Conservation (phyloP, 2,888 invertebrate species). For the Archips crataeganus region DNA sequence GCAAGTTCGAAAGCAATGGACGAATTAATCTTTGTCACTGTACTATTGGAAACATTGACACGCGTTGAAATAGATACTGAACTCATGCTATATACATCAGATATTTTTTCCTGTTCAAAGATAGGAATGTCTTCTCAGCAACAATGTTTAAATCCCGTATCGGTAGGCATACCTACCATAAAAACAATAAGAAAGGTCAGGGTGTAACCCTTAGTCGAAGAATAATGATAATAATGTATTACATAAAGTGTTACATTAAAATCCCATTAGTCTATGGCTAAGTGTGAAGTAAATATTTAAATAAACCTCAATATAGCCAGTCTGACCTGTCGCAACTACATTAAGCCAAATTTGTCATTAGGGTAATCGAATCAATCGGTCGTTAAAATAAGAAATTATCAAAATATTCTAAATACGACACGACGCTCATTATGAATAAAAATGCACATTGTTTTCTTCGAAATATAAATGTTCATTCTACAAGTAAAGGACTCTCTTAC, state of each 20-base stretch:
- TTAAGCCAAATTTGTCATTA: slow-evolving; percentile 16
- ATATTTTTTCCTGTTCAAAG: not conserved
- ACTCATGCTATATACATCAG: not conserved
- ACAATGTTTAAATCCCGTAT: not conserved
- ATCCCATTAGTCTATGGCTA: slow-evolving; percentile 25
- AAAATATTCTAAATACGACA: not conserved
- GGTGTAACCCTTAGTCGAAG: slow-evolving; percentile 2
- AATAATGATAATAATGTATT: slow-evolving; percentile 23
- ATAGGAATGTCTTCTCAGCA: not conserved
- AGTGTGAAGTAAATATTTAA: slow-evolving; percentile 1
- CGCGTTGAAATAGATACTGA: not conserved
- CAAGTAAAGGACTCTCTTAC: no score
- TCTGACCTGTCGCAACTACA: slow-evolving; percentile 23
- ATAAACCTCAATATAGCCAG: slow-evolving; percentile 9
- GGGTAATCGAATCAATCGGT: not conserved
- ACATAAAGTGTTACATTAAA: slow-evolving; percentile 32
- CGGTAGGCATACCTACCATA: not conserved
- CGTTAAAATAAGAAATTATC: not conserved
- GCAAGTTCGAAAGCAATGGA: not conserved
- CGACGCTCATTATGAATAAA: not conserved
- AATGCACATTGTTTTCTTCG: not conserved
- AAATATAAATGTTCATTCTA: no score
- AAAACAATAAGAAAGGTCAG: slow-evolving; percentile 9
- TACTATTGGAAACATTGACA: not conserved
- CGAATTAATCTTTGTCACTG: not conserved